Evolutionary conservation across 2,888 invertebrate genomes (phyloP), one percentile per base, ranked within the genome.

Genomic region (Drosophila multiciliata): DNA sequence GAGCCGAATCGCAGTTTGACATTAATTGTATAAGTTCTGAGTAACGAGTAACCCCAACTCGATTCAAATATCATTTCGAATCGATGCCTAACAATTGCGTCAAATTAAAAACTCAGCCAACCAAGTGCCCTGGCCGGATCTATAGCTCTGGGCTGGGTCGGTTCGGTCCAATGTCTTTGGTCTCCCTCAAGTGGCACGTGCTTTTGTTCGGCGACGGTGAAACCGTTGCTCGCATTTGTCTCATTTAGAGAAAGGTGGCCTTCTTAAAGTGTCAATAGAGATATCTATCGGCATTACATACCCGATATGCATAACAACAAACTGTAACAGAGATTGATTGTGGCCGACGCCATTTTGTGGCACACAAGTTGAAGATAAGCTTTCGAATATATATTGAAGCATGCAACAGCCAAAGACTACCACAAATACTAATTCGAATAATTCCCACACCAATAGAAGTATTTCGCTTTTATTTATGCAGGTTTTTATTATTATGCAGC

Each of bases 171-270:
- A 67, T 75, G 73, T 49, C 58, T 70, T 71, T 72, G 61, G 53
- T 62, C 48, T 54, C 54, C 57, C 52, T 87, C 80, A 85, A 87
- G 85, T 87, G 84, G 84, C 87, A 87, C 85, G 85, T 85, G 85
- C 85, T 85, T 85, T 85, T 87, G 85, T 84, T 26, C 50, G 73
- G 55, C 36, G 48, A 54, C 64, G 76, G 80, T 82, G 78, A 87
- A 85, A 84, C 85, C 87, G 80, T 75, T 81, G 85, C 74, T 79
- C 78, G 77, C 86, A 75, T 84, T 83, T 84, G 81, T 86, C 79
- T 86, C 64, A 65, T 80, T 80, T 69, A 75, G 87, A 85, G 87
- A 85, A 87, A 85, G 85, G 85, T 82, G 77, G 75, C 85, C 77
- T 68, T 85, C 29, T 73, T 60, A 78, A 73, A 75, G 65, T 63